Base-by-base conservation (phyloP, 1,140 invertebrate genomes). In the Drosophila tropicalis region DNA sequence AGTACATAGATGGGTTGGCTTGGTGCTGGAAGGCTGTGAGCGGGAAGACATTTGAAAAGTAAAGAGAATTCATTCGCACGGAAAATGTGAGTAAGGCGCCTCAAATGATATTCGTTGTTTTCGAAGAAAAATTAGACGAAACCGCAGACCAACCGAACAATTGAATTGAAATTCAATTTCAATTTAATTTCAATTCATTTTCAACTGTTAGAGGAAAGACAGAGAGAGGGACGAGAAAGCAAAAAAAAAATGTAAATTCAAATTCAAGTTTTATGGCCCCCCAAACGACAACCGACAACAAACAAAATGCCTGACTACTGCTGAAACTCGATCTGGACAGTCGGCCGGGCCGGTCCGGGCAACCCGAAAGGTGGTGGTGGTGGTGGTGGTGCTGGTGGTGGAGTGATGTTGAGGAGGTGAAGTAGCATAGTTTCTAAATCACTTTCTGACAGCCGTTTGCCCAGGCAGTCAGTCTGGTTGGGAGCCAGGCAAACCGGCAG, bases 371-470 rank as follows among this genome's bases (percentile, higher is more conserved):
- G 15, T 64, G 62, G 61, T 13, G n/a, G n/a, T n/a, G n/a, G 13
- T 7, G 12, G 40, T 58, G 71, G 1, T 40, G 39, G 39, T 7
- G 12, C 7, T 4, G 40, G 12, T 2, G 40, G 40, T 3, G 40
- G 12, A 4, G 40, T n/a, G 7, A 22, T 5, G 15, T 9, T 5
- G 9, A 12, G 17, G 44, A 12, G 44, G 44, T 51, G 44, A 51
- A 51, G 44, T 71, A 63, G 83, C 83, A 86, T 87, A 86, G 82
- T 86, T 86, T 86, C 82, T 86, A 86, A 86, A 86, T 86, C 82
- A 86, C 83, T 87, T 87, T 70, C 83, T 86, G 82, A 87, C 82
- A 86, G 82, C 79, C 82, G 71, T 70, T 86, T 71, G 79, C 70
- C 58, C 60, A 41, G 58, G 25, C 32, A 41, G 41, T 44, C 47